These are phyloP conservation scores for Polyommatus iphigenia DNA, from an alignment of 2,888 invertebrate species.

Conservation along the genomic window DNA sequence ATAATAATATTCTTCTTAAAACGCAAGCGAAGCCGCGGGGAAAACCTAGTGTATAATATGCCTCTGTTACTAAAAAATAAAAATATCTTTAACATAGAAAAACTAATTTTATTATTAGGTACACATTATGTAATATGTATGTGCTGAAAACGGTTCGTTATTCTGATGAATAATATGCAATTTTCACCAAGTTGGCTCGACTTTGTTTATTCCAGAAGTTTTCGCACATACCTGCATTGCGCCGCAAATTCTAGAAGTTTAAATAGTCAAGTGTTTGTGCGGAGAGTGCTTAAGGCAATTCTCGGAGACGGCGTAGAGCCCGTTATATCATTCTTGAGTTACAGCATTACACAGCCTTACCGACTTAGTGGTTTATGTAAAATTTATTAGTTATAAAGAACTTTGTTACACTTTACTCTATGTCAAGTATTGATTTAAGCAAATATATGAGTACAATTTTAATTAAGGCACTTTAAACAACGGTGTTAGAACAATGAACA, in stretches of 20 bases:
- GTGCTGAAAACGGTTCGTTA: not conserved
- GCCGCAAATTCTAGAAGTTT: constrained; percentile 35
- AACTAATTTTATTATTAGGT: no score
- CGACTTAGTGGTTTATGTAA: not conserved
- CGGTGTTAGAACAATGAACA: no score
- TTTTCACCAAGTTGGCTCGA: constrained; percentile 30
- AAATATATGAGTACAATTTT: no score
- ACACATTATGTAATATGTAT: not conserved
- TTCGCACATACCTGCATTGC: constrained; percentile 34
- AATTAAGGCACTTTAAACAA: no score
- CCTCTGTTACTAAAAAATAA: no score
- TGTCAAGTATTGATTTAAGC: no score
- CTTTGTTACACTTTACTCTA: not conserved
- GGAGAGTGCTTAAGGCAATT: constrained; percentile 29
- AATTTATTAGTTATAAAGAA: not conserved
- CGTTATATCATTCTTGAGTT: constrained; percentile 20
- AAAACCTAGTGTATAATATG: no score
- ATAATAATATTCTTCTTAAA: no score
- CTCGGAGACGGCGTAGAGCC: not conserved
- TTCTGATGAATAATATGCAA: constrained; percentile 29
- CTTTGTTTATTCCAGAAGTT: constrained; percentile 37
- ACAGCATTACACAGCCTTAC: constrained; percentile 5
- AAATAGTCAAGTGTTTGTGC: constrained; percentile 36
- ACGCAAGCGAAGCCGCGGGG: no score
- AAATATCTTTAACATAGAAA: no score